Evolutionary conservation across 2,797 vertebrate species (phyloP).

Genomic region (Gallinago solitaria): DNA sequence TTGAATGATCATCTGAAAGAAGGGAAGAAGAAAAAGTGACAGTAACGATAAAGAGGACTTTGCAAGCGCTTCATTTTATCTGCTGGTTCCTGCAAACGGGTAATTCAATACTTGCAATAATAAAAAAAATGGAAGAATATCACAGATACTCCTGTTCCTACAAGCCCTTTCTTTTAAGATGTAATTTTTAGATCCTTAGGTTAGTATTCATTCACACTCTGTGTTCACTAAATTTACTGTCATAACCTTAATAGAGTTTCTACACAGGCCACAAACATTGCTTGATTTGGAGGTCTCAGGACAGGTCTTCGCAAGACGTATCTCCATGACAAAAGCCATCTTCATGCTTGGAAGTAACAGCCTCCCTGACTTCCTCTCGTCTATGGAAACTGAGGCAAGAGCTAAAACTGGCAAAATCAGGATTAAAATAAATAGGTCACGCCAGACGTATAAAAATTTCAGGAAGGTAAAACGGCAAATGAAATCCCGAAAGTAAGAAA

Average conservation of each 20-base stretch:
- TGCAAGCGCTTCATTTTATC: neutral
- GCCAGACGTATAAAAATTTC: neutral
- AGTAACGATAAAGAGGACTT: conserved; percentile 41
- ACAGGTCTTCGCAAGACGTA: neutral
- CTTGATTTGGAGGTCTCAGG: neutral
- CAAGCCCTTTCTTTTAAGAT: neutral
- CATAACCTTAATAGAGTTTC: neutral
- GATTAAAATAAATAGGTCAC: neutral
- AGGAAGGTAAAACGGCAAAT: neutral
- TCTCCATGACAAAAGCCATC: neutral
- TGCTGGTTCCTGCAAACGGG: neutral
- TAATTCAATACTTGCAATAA: neutral
- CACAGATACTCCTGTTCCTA: neutral
- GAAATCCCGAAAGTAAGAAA: neutral
- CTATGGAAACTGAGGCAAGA: neutral
- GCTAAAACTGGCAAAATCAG: neutral
- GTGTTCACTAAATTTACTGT: neutral
- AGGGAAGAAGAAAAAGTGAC: conserved; percentile 53
- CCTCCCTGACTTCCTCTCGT: neutral
- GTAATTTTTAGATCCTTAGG: neutral
- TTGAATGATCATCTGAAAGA: conserved; percentile 93
- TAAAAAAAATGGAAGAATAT: neutral
- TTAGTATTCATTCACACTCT: neutral
- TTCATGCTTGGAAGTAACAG: neutral
- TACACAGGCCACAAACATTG: neutral